Evolutionary conservation across 1,140 invertebrate species (phyloP), one percentile per base, ranked within the genome.

Genomic region (Sycobia sp.): DNA sequence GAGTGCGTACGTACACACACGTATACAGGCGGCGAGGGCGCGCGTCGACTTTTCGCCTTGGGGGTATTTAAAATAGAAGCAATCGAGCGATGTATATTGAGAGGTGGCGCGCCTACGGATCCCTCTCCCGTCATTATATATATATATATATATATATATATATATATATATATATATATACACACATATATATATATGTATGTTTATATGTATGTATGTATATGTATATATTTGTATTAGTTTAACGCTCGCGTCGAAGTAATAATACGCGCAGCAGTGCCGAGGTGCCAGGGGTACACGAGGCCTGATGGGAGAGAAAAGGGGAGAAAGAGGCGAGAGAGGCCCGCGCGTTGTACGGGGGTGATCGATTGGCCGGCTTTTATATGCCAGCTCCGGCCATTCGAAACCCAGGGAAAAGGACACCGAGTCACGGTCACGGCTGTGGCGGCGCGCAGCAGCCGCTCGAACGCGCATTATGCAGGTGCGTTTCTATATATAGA

Each of bases 321-420:
- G 29, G n/a, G 4, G 29, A n/a, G n/a, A n/a, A n/a, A n/a, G n/a
- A n/a, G n/a, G n/a, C n/a, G n/a, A n/a, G n/a, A 11, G 29, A 32
- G 29, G 29, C 4, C 29, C 29, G 29, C 16, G 16, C 22, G 20
- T 14, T 1, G 41, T n/a, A n/a, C 16, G 29, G 51, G n/a, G n/a
- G 61, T 67, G 70, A 65, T 69, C 69, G 71, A 69, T 67, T 66
- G 65, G 69, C 38, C 54, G 67, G 69, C 58, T 68, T 70, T 67
- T n/a, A n/a, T 56, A 62, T 62, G 59, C 39, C 43, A 50, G 39
- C 32, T n/a, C 41, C 7, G 29, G 53, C 18, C 23, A 63, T 57
- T 58, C 67, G 70, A 70, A 65, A 73, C 68, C 68, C 67, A 72
- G 60, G 63, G 60, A 66, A 70, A 68, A 64, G 53, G 64, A 66